A percentile compares a stretch with the other conserved stretches of the same genome.
Evolutionary conservation across 2,888 invertebrate genomes (phyloP).

Genomic region (Geotrupes spiniger): DNA sequence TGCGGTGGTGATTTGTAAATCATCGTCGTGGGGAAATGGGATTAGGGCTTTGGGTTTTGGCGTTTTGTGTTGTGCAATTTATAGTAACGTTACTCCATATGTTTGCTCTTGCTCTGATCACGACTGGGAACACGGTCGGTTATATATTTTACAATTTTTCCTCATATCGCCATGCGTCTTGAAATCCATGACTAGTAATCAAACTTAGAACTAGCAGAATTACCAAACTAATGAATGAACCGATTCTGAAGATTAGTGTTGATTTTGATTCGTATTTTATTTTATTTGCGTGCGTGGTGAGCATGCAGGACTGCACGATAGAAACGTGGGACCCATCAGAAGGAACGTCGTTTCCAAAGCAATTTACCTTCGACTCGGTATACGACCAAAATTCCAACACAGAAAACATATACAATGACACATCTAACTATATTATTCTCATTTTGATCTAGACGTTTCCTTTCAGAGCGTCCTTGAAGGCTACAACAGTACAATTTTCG

Average conservation of each 20-base stretch:
- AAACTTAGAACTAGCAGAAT: too few species aligned
- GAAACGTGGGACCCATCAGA: slow-evolving; percentile 64
- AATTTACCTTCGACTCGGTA: slow-evolving; percentile 81
- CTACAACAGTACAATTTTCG: slow-evolving; percentile 90
- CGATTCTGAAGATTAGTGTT: not conserved
- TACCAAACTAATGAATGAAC: too few species aligned
- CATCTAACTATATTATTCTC: not conserved
- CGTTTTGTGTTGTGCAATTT: too few species aligned
- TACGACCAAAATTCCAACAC: slow-evolving; percentile 77
- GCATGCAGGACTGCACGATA: slow-evolving; percentile 62
- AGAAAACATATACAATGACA: slow-evolving; percentile 83
- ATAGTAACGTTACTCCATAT: too few species aligned
- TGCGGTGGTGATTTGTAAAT: too few species aligned
- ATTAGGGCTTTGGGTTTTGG: too few species aligned
- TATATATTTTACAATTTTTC: too few species aligned
- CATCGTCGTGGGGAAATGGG: too few species aligned
- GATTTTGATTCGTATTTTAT: slow-evolving; percentile 1
- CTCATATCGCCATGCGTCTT: too few species aligned
- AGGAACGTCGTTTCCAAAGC: slow-evolving; percentile 59
- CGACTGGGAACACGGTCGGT: too few species aligned
- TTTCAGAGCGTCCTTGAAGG: slow-evolving; percentile 78
- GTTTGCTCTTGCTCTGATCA: too few species aligned
- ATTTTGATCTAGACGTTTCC: slow-evolving; percentile 16
- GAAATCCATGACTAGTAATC: too few species aligned
- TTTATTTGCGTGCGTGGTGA: slow-evolving; percentile 60